These are phyloP conservation scores for Eulemur coronatus DNA, from an alignment of 2,797 vertebrate genomes.

Conservation along the genomic window DNA sequence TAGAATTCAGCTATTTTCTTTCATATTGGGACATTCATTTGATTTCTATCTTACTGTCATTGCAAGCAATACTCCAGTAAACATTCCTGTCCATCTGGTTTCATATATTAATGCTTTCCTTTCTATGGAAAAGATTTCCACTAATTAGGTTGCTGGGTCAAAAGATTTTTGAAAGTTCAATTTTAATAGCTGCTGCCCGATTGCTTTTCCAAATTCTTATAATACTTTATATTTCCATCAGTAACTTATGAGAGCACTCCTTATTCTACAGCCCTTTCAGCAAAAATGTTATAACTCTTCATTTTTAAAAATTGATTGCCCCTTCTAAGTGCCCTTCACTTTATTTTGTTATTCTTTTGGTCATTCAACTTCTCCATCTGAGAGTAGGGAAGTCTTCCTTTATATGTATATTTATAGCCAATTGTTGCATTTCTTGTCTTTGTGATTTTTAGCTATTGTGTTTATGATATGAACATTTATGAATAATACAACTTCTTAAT, in stretches of 20 bases:
- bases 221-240: background rate
- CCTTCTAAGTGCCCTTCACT: background rate
- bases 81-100: background rate
- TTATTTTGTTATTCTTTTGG: background rate
- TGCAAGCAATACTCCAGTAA: background rate
- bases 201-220: background rate
- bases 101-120: background rate
- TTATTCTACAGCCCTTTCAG: background rate
- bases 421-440: background rate
- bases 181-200: background rate
- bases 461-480: background rate
- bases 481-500: background rate
- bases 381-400: background rate
- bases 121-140: background rate
- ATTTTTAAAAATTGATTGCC: background rate
- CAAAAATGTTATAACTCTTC: background rate
- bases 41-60: background rate
- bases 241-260: background rate
- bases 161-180: conserved; percentile 11
- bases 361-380: background rate
- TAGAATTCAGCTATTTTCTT: background rate
- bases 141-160: conserved; percentile 13
- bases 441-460: background rate
- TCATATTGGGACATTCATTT: background rate
- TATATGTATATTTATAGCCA: background rate